Conservation (phyloP, 2,113 vertebrate species). For the Lophius piscatorius region DNA sequence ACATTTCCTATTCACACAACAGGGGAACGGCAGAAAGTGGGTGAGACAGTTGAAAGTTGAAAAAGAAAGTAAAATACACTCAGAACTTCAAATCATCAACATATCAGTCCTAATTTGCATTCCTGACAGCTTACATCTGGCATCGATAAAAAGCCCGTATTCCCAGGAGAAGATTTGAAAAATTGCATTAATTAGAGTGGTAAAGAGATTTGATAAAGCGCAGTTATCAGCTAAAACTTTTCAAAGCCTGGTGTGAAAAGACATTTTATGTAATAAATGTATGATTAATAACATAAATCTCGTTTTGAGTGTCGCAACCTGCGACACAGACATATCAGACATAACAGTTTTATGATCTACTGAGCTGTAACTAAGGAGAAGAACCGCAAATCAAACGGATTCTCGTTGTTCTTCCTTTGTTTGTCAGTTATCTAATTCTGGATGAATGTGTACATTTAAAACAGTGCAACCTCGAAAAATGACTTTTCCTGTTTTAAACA, state of each 20-base stretch:
- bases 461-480: not conserved
- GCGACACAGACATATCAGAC: not conserved
- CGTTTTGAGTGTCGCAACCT: not conserved
- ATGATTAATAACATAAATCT: conserved; percentile 25
- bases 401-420: not conserved
- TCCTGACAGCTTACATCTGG: conserved; percentile 7
- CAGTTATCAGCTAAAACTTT: conserved; percentile 7
- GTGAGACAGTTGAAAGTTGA: not conserved
- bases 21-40: conserved; percentile 2
- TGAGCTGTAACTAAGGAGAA: not conserved
- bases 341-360: not conserved
- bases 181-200: conserved; percentile 11
- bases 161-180: not conserved
- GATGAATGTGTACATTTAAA: not conserved
- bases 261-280: not conserved
- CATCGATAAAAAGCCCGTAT: conserved; percentile 9
- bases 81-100: conserved; percentile 4
- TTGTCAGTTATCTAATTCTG: not conserved
- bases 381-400: not conserved
- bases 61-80: not conserved
- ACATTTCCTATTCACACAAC: conserved; percentile 33
- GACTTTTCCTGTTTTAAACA: not conserved
- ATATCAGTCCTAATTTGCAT: conserved; percentile 30
- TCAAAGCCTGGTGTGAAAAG: conserved; percentile 8
- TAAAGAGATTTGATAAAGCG: not conserved